Evolutionary conservation across 2,888 invertebrate genomes (phyloP).

Genomic region (Troglohyphantes excavatus): DNA sequence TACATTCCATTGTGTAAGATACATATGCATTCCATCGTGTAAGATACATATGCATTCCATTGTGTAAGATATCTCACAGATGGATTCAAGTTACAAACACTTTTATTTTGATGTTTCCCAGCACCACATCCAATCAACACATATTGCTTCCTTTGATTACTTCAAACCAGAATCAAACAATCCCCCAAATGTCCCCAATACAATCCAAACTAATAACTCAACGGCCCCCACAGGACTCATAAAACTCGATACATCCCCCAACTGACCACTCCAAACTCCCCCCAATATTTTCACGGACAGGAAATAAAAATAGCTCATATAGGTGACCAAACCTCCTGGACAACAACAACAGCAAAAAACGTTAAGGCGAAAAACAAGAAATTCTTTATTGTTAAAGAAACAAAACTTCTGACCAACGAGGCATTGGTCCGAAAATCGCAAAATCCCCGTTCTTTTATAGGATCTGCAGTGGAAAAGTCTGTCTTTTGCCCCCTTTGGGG

Average conservation of each 20-base stretch:
- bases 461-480: constrained; percentile 62
- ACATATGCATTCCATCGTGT: too few species aligned
- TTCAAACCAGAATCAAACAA: neutral
- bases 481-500: constrained; percentile 34
- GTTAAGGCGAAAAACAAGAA: neutral
- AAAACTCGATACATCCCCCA: neutral
- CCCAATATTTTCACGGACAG: neutral
- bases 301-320: neutral
- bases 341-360: neutral
- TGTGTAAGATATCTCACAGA: neutral
- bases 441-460: constrained; percentile 57
- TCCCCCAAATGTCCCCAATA: neutral
- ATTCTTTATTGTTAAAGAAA: constrained; percentile 38
- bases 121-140: neutral
- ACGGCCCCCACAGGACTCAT: neutral
- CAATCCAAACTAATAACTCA: neutral
- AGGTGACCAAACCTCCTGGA: neutral
- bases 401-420: constrained; percentile 60
- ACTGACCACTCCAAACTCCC: neutral
- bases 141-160: neutral
- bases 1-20: too few species aligned
- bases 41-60: too few species aligned
- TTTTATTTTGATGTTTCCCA: neutral
- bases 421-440: constrained; percentile 63
- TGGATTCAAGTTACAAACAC: neutral